Evolutionary conservation across 2,888 invertebrate species (phyloP).

Genomic region (Aleiodes leptofemur): DNA sequence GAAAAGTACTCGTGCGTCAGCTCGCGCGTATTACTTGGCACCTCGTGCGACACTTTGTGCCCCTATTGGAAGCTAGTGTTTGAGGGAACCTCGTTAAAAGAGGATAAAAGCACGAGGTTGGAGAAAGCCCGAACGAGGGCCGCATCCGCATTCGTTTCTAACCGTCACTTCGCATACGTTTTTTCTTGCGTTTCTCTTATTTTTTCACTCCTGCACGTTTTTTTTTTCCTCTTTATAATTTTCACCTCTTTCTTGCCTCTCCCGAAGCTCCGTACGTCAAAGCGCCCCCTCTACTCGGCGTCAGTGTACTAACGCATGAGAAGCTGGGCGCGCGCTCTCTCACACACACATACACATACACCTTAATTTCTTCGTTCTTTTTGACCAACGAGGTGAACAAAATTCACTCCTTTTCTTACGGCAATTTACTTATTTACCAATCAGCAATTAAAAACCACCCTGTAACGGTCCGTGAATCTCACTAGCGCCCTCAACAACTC

Average conservation of each 20-base stretch:
- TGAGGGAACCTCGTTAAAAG: conserved; percentile 59
- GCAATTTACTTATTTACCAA: conserved; percentile 70
- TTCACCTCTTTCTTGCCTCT: conserved; percentile 1
- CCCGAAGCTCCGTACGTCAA: conserved; percentile 1
- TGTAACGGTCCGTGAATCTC: conserved; percentile 25
- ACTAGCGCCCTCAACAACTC: conserved; percentile 23
- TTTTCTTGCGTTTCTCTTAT: conserved; percentile 24
- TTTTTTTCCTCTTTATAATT: conserved; percentile 15
- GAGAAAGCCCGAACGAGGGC: conserved; percentile 54
- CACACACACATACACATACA: neutral
- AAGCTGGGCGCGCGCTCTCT: neutral
- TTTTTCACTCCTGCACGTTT: conserved; percentile 1
- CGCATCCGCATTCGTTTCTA: conserved; percentile 49
- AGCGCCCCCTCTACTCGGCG: conserved; percentile 32
- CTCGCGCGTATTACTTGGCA: conserved; percentile 42
- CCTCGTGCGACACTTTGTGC: conserved; percentile 44
- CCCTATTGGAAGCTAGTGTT: conserved; percentile 22
- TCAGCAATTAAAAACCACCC: conserved; percentile 68
- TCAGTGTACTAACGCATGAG: conserved; percentile 8
- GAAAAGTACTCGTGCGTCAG: conserved; percentile 29
- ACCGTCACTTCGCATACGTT: conserved; percentile 22
- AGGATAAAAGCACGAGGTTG: conserved; percentile 54
- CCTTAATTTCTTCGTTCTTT: conserved; percentile 41
- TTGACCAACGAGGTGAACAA: conserved; percentile 53
- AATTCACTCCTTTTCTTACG: conserved; percentile 59